Percentiles rank a stretch among this genome's conserved stretches.
Evolutionary conservation across 2,888 invertebrate genomes (phyloP).

Genomic region (Cephus rjabovi): DNA sequence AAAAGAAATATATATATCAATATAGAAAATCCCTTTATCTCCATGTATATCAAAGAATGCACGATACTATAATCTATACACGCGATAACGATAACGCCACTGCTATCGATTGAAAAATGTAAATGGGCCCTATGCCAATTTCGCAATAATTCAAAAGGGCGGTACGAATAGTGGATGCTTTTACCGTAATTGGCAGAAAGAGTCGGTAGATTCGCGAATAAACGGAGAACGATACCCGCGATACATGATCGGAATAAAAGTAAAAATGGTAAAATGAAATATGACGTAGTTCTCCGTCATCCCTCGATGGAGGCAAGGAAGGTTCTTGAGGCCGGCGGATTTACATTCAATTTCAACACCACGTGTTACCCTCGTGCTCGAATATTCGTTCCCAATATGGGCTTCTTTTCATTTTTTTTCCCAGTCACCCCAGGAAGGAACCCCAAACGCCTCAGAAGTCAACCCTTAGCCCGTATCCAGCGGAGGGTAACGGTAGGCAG

Average conservation of each 20-base stretch:
- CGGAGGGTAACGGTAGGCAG: background rate
- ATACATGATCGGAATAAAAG: background rate
- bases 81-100: background rate
- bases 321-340: background rate
- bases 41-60: background rate
- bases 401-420: background rate
- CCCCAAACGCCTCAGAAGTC: background rate
- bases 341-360: conserved; percentile 1
- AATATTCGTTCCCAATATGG: background rate
- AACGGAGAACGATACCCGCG: background rate
- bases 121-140: background rate
- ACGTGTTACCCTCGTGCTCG: background rate
- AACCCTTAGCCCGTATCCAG: background rate
- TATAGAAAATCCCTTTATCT: background rate
- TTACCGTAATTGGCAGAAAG: conserved; percentile 27
- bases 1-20: background rate
- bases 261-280: background rate
- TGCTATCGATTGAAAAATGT: background rate
- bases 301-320: background rate
- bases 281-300: background rate
- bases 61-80: background rate
- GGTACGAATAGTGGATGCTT: conserved; percentile 11
- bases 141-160: background rate
- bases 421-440: background rate
- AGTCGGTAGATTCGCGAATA: background rate